Conservation (phyloP, 2,888 invertebrate species). For the Allacma fusca region DNA sequence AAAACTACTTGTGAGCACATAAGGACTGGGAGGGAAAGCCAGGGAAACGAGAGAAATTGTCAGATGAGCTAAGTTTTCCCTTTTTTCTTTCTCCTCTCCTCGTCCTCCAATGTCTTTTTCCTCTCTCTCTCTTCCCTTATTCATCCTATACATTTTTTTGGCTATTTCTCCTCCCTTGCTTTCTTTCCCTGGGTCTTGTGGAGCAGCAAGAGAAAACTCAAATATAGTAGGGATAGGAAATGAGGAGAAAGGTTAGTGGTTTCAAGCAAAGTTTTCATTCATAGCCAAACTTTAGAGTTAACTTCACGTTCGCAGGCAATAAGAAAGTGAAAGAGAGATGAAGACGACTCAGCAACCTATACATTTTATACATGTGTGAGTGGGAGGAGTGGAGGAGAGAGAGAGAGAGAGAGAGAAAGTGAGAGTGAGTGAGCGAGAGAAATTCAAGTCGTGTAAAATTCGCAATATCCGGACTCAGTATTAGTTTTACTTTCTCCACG, state of each 20-base stretch:
- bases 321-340: slow-evolving; percentile 19
- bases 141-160: too few relatives aligned
- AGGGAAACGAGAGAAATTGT: too few relatives aligned
- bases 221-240: neutral
- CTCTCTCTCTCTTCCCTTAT: too few relatives aligned
- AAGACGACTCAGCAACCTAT: neutral
- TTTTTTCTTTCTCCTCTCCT: too few relatives aligned
- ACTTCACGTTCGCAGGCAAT: slow-evolving; percentile 26
- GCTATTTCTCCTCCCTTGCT: too few relatives aligned
- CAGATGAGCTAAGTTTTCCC: too few relatives aligned
- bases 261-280: slow-evolving; percentile 25
- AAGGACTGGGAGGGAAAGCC: neutral
- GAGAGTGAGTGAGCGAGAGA: slow-evolving; percentile 11
- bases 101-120: neutral
- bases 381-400: neutral
- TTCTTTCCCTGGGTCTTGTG: too few relatives aligned
- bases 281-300: slow-evolving; percentile 31
- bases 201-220: too few relatives aligned
- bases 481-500: slow-evolving; percentile 46
- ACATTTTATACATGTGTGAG: neutral
- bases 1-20: neutral
- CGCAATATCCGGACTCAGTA: slow-evolving; percentile 57
- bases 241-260: slow-evolving; percentile 25
- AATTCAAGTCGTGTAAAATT: slow-evolving; percentile 54
- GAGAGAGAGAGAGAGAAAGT: slow-evolving; percentile 27